Percentiles rank a stretch among this genome's conserved stretches.
Conservation (phyloP, 2,888 invertebrate species). For the Megastigmus dorsalis region DNA sequence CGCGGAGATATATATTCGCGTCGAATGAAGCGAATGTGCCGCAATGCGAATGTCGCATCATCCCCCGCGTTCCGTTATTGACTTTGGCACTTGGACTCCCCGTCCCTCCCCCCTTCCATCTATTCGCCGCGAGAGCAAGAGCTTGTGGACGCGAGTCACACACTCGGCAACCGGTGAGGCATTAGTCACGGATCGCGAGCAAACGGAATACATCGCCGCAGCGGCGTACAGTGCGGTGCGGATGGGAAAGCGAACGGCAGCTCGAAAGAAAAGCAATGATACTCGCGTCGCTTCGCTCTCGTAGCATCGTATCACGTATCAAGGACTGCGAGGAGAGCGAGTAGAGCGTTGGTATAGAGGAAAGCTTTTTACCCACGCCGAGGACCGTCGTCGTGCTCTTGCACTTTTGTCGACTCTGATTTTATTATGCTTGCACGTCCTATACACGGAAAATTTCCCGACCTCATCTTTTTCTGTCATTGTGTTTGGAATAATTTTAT, state of each 20-base stretch:
- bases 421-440: too few species aligned
- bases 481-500: too few species aligned
- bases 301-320: conserved; percentile 60
- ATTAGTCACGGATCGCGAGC: conserved; percentile 62
- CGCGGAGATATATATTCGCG: too few species aligned
- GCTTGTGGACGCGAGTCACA: conserved; percentile 60
- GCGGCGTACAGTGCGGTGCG: conserved; percentile 33
- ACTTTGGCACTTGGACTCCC: conserved; percentile 55
- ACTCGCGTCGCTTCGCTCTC: too few species aligned
- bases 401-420: not conserved
- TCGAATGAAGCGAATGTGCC: conserved; percentile 35
- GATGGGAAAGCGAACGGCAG: conserved; percentile 49
- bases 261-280: conserved; percentile 35
- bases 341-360: too few species aligned
- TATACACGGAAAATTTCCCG: too few species aligned
- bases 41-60: conserved; percentile 10
- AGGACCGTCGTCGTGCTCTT: not conserved
- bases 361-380: conserved; percentile 7
- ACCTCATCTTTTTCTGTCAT: too few species aligned
- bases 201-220: conserved; percentile 59
- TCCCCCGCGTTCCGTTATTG: conserved; percentile 50
- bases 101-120: too few species aligned
- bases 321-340: conserved; percentile 51
- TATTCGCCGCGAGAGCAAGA: too few species aligned
- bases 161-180: conserved; percentile 57